These are phyloP conservation scores for Drosophila emarginata DNA, from an alignment of 2,888 invertebrate genomes.

Conservation along the genomic window DNA sequence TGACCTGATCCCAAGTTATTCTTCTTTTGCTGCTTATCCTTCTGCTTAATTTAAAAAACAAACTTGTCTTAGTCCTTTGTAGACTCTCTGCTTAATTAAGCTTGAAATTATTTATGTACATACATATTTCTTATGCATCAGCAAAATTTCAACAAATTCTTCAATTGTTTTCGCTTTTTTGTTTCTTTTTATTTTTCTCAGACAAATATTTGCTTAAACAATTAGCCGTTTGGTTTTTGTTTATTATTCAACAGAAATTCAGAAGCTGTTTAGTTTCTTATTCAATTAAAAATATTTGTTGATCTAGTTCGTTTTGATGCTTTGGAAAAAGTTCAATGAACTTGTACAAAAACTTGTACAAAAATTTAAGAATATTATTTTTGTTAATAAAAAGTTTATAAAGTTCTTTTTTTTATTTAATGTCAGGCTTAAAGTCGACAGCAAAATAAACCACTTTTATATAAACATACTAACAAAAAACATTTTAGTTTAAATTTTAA, in stretches of 20 bases:
- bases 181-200: constrained; percentile 23
- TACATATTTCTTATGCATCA: constrained; percentile 47
- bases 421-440: too few relatives aligned
- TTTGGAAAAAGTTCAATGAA: not conserved
- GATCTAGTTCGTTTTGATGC: not conserved
- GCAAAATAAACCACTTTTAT: too few relatives aligned
- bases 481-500: too few relatives aligned
- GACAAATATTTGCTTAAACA: constrained; percentile 45
- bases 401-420: too few relatives aligned
- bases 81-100: constrained; percentile 55
- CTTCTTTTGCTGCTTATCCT: not conserved
- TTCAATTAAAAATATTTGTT: not conserved
- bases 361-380: not conserved
- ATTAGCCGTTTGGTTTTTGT: constrained; percentile 35
- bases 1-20: constrained; percentile 32
- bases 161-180: constrained; percentile 11
- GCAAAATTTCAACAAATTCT: constrained; percentile 24
- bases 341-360: not conserved
- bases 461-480: too few relatives aligned
- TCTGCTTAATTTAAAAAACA: constrained; percentile 36
- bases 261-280: constrained; percentile 17
- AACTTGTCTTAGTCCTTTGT: constrained; percentile 46
- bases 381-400: not conserved
- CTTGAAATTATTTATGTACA: constrained; percentile 59
- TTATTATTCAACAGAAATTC: constrained; percentile 31